Evolutionary conservation across 2,797 vertebrate genomes (phyloP), one percentile per base, ranked within the genome.

Genomic region (Microcaecilia unicolor): DNA sequence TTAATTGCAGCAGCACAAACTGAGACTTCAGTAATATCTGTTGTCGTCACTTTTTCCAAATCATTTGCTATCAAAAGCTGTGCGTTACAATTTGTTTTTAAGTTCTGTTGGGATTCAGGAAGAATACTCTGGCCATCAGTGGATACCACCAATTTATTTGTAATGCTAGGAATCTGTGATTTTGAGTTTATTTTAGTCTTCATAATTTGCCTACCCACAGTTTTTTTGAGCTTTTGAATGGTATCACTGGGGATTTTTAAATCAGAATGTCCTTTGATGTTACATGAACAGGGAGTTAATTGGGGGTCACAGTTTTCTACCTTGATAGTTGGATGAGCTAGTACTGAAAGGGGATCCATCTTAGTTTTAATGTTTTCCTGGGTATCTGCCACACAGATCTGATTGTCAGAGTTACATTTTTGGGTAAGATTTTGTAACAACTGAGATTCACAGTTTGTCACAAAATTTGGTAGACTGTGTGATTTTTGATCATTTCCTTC

Each of bases 121-220:
- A 45, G 22, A 4, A 55, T 29, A 56, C 65, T 69, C 32, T 74
- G 74, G 57, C 61, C 37, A 57, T 67, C 79, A 55, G 42, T 68
- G 66, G 83, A 85, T 25, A 82, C 66, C 37, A 78, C 72, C 38
- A 66, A n/a, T n/a, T n/a, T n/a, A n/a, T n/a, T n/a, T n/a, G n/a
- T n/a, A n/a, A n/a, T n/a, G n/a, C n/a, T n/a, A n/a, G n/a, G n/a
- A n/a, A n/a, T n/a, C n/a, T n/a, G 66, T 20, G 72, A 62, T 37
- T 83, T 67, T 24, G 78, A 75, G 55, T 71, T 80, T 72, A 78
- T 74, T 42, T 77, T 72, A 44, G 59, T 74, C 73, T 83, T 80
- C 61, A 83, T 75, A 44, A 77, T 76, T 67, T 83, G n/a, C n/a
- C n/a, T n/a, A n/a, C n/a, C 77, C 48, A 80, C 53, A n/a, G 74